phyloP scores from a whole-genome alignment of 1,140 invertebrate genomes.

The Lepidurus apus region DNA sequence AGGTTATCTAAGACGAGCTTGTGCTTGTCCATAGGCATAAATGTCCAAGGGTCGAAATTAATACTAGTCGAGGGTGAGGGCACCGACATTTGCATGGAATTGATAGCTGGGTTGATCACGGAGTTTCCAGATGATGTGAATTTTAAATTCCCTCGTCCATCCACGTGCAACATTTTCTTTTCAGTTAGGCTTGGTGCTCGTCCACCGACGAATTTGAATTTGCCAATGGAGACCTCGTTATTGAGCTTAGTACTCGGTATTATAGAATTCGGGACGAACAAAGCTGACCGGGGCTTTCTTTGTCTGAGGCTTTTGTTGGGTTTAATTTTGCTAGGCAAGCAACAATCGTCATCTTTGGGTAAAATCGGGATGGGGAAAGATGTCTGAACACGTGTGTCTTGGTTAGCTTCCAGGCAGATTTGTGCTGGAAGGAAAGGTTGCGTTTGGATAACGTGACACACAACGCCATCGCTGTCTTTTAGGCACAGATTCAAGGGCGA shows the following conservation, averaged over 20 bases:
- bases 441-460: background rate
- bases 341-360: background rate
- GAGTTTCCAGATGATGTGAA: conserved; percentile 55
- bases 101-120: background rate
- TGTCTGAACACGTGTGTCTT: background rate
- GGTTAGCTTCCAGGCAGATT: background rate
- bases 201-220: conserved; percentile 86
- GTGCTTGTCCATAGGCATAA: too few relatives aligned
- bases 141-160: conserved; percentile 75
- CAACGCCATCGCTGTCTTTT: conserved; percentile 49
- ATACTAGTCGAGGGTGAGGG: too few relatives aligned
- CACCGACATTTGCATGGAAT: background rate
- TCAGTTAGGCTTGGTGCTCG: conserved; percentile 78
- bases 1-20: too few relatives aligned
- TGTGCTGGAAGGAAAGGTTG: background rate
- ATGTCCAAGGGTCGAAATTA: too few relatives aligned
- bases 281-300: background rate
- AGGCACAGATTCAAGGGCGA: conserved; percentile 73
- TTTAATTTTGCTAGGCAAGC: background rate
- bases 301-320: background rate
- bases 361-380: background rate
- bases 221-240: conserved; percentile 69
- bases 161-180: conserved; percentile 82
- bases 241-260: conserved; percentile 36
- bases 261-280: background rate